Base-by-base conservation (phyloP, 2,888 invertebrate species). In the Spodoptera picta region DNA sequence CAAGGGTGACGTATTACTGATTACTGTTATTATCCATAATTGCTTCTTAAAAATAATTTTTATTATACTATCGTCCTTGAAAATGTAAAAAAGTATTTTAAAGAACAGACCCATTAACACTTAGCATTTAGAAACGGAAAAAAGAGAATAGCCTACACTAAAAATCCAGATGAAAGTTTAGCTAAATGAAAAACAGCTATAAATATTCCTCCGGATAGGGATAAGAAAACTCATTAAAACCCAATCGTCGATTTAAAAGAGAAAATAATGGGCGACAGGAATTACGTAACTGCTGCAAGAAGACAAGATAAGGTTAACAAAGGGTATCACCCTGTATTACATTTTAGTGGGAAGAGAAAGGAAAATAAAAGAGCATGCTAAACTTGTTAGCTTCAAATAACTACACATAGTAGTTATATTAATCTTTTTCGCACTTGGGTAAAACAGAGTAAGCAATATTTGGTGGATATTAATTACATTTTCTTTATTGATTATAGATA, bases 181-280 rank as follows among this genome's bases (percentile, higher is more conserved):
- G 7, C 12, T 11, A 58, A 69, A 54, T 44, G n/a, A 59, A 27
- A 64, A 45, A 46, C 27, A 45, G 52, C 42, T 19, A 62, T 67
- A 62, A 41, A 47, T 61, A 36, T 41, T 9, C 24, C 12, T 1
- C 5, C 14, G 12, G 51, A 27, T 41, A 47, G 23, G 27, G 56
- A 63, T 62, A 69, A 68, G 57, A 60, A 58, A 60, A 57, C 54
- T 52, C 74, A 49, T 55, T 71, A 54, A 60, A 73, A 46, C 60
- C 46, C 31, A 69, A 73, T 68, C 50, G 46, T 36, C 24, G 43
- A 57, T 60, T 63, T 60, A 60, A 57, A 60, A 57, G 5, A 9
- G 19, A 52, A 68, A 60, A 58, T 60, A 64, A 74, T 24, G 57
- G 31, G 24, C 11, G 12, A 4, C 48, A 46, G 23, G 31, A 74